Conservation (phyloP, 2,113 vertebrate species). For the Anguilla japonica region DNA sequence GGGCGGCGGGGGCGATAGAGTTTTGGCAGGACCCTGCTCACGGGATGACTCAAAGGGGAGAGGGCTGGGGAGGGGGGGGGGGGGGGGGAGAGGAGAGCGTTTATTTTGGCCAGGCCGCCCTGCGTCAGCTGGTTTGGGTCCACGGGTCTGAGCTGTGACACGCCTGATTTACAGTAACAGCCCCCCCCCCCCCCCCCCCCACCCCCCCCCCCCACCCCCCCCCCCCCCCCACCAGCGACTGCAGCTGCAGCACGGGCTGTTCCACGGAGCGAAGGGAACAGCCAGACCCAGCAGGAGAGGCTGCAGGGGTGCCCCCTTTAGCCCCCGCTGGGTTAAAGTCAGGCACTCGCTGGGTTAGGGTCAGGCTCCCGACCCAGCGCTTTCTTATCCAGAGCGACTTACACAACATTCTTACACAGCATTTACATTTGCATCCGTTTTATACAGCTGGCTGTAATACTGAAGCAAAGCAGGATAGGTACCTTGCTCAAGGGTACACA, state of each 20-base stretch:
- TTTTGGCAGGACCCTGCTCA: background rate
- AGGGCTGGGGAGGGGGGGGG: background rate
- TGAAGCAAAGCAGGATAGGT: too few relatives aligned
- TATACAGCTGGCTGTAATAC: too few relatives aligned
- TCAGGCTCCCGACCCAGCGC: too few relatives aligned
- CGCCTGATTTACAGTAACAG: slow-evolving; percentile 4
- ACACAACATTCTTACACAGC: too few relatives aligned
- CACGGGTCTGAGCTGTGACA: background rate
- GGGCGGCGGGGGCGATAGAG: background rate
- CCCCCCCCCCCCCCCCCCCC: background rate
- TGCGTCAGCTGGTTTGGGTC: background rate
- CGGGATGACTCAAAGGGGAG: background rate
- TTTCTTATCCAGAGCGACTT: too few relatives aligned
- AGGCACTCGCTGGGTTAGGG: too few relatives aligned
- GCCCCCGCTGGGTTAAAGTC: too few relatives aligned
- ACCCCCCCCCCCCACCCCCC: background rate
- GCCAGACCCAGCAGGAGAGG: too few relatives aligned
- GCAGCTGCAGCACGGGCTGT: background rate
- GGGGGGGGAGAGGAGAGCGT: background rate
- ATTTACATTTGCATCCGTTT: too few relatives aligned
- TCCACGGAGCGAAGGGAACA: background rate
- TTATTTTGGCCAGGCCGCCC: slow-evolving; percentile 5
- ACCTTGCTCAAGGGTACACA: too few relatives aligned
- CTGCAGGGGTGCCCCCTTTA: too few relatives aligned
- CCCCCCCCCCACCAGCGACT: background rate